phyloP scores from a whole-genome alignment of 2,888 invertebrate genomes.

The Lasioglossum villosulum region DNA sequence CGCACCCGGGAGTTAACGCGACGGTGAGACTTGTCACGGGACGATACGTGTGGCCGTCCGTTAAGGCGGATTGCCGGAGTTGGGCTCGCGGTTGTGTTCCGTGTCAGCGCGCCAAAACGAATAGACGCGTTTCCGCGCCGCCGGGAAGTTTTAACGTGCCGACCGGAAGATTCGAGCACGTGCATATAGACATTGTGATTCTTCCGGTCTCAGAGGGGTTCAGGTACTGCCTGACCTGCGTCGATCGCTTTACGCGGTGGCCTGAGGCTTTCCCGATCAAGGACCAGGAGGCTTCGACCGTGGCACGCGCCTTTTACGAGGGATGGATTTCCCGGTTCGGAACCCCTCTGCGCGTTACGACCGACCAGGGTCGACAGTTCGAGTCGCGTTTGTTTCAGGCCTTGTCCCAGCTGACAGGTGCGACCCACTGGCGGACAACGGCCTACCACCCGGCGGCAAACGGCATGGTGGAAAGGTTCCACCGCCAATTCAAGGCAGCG shows the following conservation, averaged over 20 bases:
- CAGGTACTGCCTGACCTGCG: not conserved
- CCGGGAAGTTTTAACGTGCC: not conserved
- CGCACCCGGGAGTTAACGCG: constrained; percentile 9
- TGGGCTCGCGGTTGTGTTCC: not conserved
- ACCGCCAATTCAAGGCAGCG: constrained; percentile 38
- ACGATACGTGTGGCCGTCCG: not conserved
- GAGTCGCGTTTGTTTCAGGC: not conserved
- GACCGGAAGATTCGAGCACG: not conserved
- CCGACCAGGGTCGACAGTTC: constrained; percentile 24
- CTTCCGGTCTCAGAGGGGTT: not conserved
- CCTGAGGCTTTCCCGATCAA: not conserved
- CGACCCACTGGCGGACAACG: too few relatives aligned
- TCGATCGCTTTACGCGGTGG: constrained; percentile 6
- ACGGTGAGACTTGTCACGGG: too few relatives aligned
- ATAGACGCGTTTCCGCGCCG: not conserved
- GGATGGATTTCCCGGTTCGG: constrained; percentile 2
- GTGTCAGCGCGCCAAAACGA: not conserved
- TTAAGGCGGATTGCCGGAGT: not conserved
- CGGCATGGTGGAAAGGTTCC: too few relatives aligned
- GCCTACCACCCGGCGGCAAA: too few relatives aligned
- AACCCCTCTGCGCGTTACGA: constrained; percentile 1
- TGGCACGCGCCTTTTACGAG: not conserved
- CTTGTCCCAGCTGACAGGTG: not conserved
- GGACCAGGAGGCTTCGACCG: not conserved
- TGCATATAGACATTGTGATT: too few relatives aligned